phyloP scores from a whole-genome alignment of 1,140 invertebrate species.

The Zaprionus davidi region DNA sequence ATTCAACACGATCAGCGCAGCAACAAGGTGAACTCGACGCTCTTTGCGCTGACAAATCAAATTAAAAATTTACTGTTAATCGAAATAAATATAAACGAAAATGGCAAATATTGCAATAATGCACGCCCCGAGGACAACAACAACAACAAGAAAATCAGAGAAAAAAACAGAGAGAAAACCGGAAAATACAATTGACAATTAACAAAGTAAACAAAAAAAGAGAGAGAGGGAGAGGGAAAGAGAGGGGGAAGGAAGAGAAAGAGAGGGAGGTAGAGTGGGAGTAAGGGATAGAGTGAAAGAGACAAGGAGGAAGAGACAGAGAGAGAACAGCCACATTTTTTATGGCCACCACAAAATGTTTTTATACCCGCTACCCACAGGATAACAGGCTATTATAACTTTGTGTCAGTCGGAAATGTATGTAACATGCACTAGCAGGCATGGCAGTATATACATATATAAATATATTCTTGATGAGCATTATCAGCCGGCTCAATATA shows the following conservation, averaged over 20 bases:
- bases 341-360: constrained; percentile 11
- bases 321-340: background rate
- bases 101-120: constrained; percentile 14
- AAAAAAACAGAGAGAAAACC: background rate
- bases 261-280: no score
- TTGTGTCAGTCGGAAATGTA: no score
- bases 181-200: constrained; percentile 31
- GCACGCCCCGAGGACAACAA: background rate
- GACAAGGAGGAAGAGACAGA: no score
- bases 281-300: no score
- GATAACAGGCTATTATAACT: background rate
- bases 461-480: background rate
- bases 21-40: background rate
- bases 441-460: background rate
- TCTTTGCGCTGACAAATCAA: constrained; percentile 19
- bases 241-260: background rate
- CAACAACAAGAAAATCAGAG: background rate
- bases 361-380: no score
- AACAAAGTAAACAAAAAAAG: constrained; percentile 37
- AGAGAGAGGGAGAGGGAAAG: background rate
- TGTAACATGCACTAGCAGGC: no score
- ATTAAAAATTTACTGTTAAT: constrained; percentile 34
- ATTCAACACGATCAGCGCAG: background rate
- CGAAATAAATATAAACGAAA: constrained; percentile 27
- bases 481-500: no score